phyloP scores from a whole-genome alignment of 2,888 invertebrate species.

The Hydrotaea diabolus region DNA sequence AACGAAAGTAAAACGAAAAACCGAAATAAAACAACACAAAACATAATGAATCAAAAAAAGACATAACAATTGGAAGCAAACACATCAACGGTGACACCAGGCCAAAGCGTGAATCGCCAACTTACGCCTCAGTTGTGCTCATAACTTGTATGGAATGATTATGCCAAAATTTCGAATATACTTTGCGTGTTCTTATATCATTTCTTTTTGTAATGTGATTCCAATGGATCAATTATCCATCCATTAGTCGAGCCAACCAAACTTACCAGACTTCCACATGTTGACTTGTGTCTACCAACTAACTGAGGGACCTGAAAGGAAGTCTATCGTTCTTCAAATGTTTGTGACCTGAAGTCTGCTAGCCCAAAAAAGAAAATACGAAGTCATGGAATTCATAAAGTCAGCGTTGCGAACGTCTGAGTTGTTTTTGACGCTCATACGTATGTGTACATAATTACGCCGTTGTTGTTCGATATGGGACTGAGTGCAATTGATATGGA shows the following conservation, averaged over 20 bases:
- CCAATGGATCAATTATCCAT: background rate
- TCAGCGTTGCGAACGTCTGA: background rate
- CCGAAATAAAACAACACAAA: conserved; percentile 12
- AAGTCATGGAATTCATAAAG: background rate
- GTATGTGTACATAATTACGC: background rate
- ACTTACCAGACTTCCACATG: background rate
- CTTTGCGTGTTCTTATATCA: background rate
- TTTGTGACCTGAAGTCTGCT: background rate
- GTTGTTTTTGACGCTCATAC: background rate
- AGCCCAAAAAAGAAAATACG: background rate
- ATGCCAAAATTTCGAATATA: background rate
- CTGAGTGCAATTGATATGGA: background rate
- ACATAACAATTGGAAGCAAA: no score
- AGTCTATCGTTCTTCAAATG: background rate
- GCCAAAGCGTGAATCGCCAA: background rate
- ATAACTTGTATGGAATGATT: background rate
- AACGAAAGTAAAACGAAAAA: conserved; percentile 39
- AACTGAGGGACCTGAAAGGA: background rate
- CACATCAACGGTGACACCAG: background rate
- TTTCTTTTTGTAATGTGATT: background rate
- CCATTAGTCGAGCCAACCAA: background rate
- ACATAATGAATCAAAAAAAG: background rate
- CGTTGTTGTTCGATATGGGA: background rate
- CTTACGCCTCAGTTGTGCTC: no score
- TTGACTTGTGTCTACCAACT: background rate